Evolutionary conservation across 1,140 invertebrate genomes (phyloP), one percentile per base, ranked within the genome.

Genomic region (Sarcophaga peregrina): DNA sequence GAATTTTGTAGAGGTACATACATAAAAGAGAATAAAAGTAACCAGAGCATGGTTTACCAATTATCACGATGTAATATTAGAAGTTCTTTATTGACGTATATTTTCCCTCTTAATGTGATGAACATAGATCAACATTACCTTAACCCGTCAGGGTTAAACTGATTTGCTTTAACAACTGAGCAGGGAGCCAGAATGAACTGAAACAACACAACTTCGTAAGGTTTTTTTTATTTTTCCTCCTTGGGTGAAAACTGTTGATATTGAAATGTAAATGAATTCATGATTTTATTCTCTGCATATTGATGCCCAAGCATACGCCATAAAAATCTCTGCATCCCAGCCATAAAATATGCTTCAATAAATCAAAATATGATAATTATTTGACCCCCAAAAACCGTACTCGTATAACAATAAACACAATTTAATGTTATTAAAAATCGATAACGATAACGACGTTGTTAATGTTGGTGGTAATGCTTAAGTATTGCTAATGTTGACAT

Each of bases 221-320:
- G 6, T 50, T 50, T 8, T 50, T n/a, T n/a, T 50, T 50, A 50
- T 11, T 7, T 50, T 5, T 62, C 58, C n/a, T 15, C n/a, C 20
- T 62, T 10, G n/a, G 3, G 4, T 62, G n/a, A n/a, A n/a, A n/a
- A 17, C 3, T 62, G 8, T 7, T 17, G n/a, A 17, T 62, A 5
- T 17, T 37, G 9, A 68, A 68, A 68, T 68, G n/a, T 20, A 68
- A 68, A 68, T 68, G 15, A 68, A 68, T 68, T 68, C n/a, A 17
- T 20, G 58, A n/a, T 68, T 58, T 58, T 58, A 5, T 2, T 37
- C 1, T 37, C 52, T 20, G n/a, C 58, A 68, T 20, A 37, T 37
- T 37, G 25, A 37, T 1, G 4, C 25, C 1, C 25, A 68, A 15
- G n/a, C 11, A 58, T 9, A 20, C 9, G 0, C 8, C 8, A 68